Evolutionary conservation across 2,113 vertebrate species (phyloP).

Genomic region (Typhlomys cinereus): DNA sequence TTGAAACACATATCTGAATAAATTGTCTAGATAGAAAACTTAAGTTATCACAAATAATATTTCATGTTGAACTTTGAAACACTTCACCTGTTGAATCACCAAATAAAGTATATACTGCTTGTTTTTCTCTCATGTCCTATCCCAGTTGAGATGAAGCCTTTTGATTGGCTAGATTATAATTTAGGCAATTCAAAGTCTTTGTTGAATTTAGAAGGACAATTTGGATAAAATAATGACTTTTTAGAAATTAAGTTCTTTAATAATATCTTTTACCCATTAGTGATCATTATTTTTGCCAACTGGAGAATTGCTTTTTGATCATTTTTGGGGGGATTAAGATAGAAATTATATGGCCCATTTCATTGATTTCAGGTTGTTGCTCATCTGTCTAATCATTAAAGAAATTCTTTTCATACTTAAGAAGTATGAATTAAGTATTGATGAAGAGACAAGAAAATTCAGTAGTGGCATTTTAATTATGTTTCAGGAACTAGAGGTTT

Average conservation of each 20-base stretch:
- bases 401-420: neutral
- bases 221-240: conserved; percentile 30
- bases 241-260: conserved; percentile 3
- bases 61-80: conserved; percentile 70
- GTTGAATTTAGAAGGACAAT: conserved; percentile 35
- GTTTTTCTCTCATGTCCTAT: conserved; percentile 78
- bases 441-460: neutral
- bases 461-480: neutral
- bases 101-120: conserved; percentile 94
- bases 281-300: conserved; percentile 6
- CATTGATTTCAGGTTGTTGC: neutral
- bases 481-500: conserved; percentile 22
- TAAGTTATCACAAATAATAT: conserved; percentile 68
- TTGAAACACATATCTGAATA: conserved; percentile 79
- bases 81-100: conserved; percentile 87
- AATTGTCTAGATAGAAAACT: conserved; percentile 78
- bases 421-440: conserved; percentile 7
- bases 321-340: neutral
- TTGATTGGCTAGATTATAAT: conserved; percentile 26
- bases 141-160: conserved; percentile 56
- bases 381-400: neutral
- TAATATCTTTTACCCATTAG: neutral
- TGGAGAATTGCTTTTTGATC: neutral
- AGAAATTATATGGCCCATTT: accelerated
- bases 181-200: neutral